phyloP scores from a whole-genome alignment of 1,140 invertebrate species.

The Nasonia vitripennis region DNA sequence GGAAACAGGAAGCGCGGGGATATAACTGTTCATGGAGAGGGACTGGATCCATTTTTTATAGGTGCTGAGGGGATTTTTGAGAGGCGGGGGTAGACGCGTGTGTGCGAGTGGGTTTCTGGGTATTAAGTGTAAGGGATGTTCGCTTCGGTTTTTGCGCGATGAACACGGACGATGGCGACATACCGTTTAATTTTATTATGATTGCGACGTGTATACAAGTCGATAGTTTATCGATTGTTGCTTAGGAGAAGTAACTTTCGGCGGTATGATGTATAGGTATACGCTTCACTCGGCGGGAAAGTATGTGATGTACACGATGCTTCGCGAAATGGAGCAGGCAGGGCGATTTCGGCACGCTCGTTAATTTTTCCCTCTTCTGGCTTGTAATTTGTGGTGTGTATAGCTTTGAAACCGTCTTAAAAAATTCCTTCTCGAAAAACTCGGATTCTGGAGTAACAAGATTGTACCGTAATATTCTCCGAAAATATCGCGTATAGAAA shows the following conservation, averaged over 20 bases:
- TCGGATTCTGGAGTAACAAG: background rate
- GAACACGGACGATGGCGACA: too few species aligned
- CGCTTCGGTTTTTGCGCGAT: too few species aligned
- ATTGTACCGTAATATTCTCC: background rate
- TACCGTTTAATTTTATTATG: too few species aligned
- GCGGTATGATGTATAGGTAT: too few species aligned
- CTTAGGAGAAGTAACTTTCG: too few species aligned
- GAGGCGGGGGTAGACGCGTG: background rate
- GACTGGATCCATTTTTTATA: background rate
- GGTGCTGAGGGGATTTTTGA: background rate
- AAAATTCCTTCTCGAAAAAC: background rate
- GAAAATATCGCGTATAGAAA: too few species aligned
- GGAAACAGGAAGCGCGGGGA: background rate
- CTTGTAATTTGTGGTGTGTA: background rate
- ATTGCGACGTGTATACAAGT: too few species aligned
- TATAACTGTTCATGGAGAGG: background rate
- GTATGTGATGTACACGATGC: background rate
- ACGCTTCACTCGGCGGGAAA: too few species aligned
- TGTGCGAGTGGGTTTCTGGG: background rate
- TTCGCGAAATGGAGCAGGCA: background rate
- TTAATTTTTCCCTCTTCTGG: background rate
- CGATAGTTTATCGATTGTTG: too few species aligned
- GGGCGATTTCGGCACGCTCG: background rate
- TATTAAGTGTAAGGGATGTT: too few species aligned
- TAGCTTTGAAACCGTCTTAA: background rate